Base-by-base conservation (phyloP, 2,113 vertebrate species). In the Pterocles orientalis region DNA sequence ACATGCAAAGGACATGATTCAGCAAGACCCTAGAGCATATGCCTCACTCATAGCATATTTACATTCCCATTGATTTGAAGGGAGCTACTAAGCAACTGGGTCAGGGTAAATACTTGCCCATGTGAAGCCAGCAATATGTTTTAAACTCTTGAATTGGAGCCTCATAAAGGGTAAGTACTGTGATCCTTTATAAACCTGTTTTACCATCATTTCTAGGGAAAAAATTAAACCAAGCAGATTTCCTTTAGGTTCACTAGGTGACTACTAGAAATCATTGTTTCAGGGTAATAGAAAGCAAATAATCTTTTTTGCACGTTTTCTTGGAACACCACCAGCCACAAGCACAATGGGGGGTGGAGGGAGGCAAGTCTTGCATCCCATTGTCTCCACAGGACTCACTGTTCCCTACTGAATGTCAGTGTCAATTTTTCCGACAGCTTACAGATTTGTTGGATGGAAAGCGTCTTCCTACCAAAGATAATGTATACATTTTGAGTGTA, bases 1-100 rank as follows among this genome's bases (percentile, higher is more conserved):
- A 79, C 81, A 61, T 20, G 34, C 21, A 73, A 58, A 94, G 79
- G 85, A 85, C 31, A 2, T 92, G 94, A 96, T 69, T 94, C 94
- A 96, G 75, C 73, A 70, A 21, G 75, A 91, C 61, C 69, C 60
- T 82, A 41, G 72, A 69, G 73, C 48, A 15, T 31, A 16, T 85
- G 65, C 45, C 62, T 86, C 51, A 7, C 41, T 65, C 43, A 0
- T 18, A 43, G 61, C 26, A 57, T 39, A 45, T 66, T 76, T 80
- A 76, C 25, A 39, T 91, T 91, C 41, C 70, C 71, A 41, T 34
- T 58, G 84, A 80, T 90, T 66, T 50, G 41, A 47, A 86, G 73
- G 36, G 58, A 79, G 68, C 62, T 90, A 41, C 43, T 36, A 61
- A 85, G 75, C 85, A 94, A 85, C 73, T 28, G 54, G 81, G 25